Evolutionary conservation across 2,888 invertebrate species (phyloP).

Genomic region (Drosophila neonasuta): DNA sequence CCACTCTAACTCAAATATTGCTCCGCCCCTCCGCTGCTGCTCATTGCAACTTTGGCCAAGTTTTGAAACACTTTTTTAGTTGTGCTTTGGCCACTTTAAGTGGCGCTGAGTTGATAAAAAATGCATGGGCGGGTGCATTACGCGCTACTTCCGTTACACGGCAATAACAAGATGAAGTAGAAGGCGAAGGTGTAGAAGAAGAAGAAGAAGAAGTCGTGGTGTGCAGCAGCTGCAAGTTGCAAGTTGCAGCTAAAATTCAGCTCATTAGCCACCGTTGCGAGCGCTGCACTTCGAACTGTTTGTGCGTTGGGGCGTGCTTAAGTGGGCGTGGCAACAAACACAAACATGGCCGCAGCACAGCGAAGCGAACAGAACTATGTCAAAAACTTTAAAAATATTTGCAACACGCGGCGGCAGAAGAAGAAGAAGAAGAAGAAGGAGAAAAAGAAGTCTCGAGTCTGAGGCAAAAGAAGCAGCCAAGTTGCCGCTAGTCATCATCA

Average conservation of each 20-base stretch:
- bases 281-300: constrained; percentile 53
- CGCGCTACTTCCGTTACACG: constrained; percentile 46
- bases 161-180: constrained; percentile 11
- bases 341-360: constrained; percentile 17
- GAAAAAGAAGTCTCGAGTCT: background rate
- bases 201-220: background rate
- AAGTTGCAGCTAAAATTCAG: constrained; percentile 39
- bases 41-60: background rate
- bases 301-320: constrained; percentile 62
- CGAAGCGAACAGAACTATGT: constrained; percentile 62
- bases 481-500: constrained; percentile 41
- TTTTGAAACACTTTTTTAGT: constrained; percentile 5
- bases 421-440: too few relatives aligned
- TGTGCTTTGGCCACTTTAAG: constrained; percentile 30
- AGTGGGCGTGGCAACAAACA: constrained; percentile 61
- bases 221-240: constrained; percentile 23
- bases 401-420: background rate
- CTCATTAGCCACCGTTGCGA: constrained; percentile 60
- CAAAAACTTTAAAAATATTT: constrained; percentile 78
- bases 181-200: background rate
- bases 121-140: constrained; percentile 69
- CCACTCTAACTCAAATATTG: background rate
- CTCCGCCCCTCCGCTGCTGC: background rate
- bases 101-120: constrained; percentile 61
- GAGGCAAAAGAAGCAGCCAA: constrained; percentile 14